Base-by-base conservation (phyloP, 2,888 invertebrate genomes). In the Seira musarum region DNA sequence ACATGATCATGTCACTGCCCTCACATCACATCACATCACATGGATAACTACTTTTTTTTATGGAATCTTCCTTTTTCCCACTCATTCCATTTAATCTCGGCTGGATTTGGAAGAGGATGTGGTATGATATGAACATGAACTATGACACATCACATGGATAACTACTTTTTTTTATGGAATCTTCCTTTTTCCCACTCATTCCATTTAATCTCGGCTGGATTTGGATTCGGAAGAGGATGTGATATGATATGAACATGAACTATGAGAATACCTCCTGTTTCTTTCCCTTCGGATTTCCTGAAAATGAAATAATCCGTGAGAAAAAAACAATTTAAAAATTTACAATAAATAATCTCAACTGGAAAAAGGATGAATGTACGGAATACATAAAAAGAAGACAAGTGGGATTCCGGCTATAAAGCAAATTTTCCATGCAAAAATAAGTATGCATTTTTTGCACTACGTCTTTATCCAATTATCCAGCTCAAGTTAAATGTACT, bases 1-100 rank as follows among this genome's bases (percentile, higher is more conserved):
- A n/a, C 49, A 22, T 66, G 57, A 65, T 40, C 79, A 73, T 80
- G 79, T 80, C 79, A 80, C 79, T 80, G 79, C 73, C 79, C 79
- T 73, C 69, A 22, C n/a, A n/a, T n/a, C n/a, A n/a, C n/a, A n/a
- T n/a, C n/a, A n/a, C n/a, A n/a, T n/a, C n/a, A n/a, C n/a, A n/a
- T n/a, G n/a, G n/a, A n/a, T n/a, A n/a, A n/a, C 40, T 40, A 40
- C 40, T 5, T 40, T n/a, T n/a, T n/a, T n/a, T 40, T 40, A 40
- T 13, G 13, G 40, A 40, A 13, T 40, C 40, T 5, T n/a, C n/a
- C n/a, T n/a, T 40, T 40, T 40, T 13, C 40, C 40, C 13, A 40
- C 40, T n/a, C n/a, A n/a, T n/a, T n/a, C n/a, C n/a, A 40, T 13
- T 40, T 40, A 40, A 40, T 40, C 40, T 40, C 40, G 40, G 13